Evolutionary conservation across 2,888 invertebrate species (phyloP).

Genomic region (Drosophila nigricruria): DNA sequence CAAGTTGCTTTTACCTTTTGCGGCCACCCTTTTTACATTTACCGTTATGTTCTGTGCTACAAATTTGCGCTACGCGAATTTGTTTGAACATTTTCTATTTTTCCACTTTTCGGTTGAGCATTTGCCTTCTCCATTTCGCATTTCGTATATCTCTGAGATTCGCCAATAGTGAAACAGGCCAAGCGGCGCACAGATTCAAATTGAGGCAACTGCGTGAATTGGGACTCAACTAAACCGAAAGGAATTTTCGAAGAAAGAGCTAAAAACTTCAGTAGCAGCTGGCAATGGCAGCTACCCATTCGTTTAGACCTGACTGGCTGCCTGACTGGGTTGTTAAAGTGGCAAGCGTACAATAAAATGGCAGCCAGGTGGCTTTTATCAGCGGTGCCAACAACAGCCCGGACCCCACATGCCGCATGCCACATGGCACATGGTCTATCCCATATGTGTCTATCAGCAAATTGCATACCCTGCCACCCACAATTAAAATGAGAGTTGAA

Average conservation of each 20-base stretch:
- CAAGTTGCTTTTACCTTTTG: slow-evolving; percentile 77
- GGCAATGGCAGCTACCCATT: slow-evolving; percentile 26
- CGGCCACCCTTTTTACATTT: slow-evolving; percentile 72
- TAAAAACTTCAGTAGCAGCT: slow-evolving; percentile 33
- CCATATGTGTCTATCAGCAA: slow-evolving; percentile 29
- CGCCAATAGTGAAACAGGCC: slow-evolving; percentile 15
- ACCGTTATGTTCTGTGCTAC: slow-evolving; percentile 68
- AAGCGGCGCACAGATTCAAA: slow-evolving; percentile 59
- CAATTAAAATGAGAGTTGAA: background rate
- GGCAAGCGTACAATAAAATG: slow-evolving; percentile 16
- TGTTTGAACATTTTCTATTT: slow-evolving; percentile 24
- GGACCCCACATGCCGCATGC: slow-evolving; percentile 29
- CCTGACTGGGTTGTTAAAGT: slow-evolving; percentile 25
- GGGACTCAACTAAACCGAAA: slow-evolving; percentile 31
- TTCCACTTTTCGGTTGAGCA: slow-evolving; percentile 1
- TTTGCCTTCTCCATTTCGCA: slow-evolving; percentile 17
- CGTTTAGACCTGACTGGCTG: slow-evolving; percentile 27
- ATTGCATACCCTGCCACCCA: slow-evolving; percentile 14
- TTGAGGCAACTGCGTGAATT: slow-evolving; percentile 47
- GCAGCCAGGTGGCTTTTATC: slow-evolving; percentile 67
- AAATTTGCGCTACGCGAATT: slow-evolving; percentile 56
- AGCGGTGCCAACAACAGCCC: slow-evolving; percentile 7
- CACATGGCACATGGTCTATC: slow-evolving; percentile 10
- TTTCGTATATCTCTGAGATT: slow-evolving; percentile 26
- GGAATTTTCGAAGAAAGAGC: background rate